phyloP scores from a whole-genome alignment of 2,888 invertebrate genomes.

The Lasius fuliginosus region DNA sequence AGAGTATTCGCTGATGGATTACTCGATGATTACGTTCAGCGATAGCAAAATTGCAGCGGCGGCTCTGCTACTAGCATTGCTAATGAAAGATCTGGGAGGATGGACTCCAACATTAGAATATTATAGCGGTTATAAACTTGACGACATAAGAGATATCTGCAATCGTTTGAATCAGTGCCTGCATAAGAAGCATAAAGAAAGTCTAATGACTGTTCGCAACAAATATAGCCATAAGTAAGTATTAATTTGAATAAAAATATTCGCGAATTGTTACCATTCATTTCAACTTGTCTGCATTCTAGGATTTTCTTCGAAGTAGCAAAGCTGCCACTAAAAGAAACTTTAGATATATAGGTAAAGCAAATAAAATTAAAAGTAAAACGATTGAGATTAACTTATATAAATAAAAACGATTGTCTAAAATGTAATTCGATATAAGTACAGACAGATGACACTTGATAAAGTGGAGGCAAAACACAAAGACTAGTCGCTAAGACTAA shows the following conservation, averaged over 20 bases:
- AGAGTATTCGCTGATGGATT: slow-evolving; percentile 97
- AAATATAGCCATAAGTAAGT: slow-evolving; percentile 97
- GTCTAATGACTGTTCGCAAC: slow-evolving; percentile 94
- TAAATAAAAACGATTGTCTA: slow-evolving; percentile 41
- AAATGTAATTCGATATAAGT: slow-evolving; percentile 41
- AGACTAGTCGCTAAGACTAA: slow-evolving; percentile 49
- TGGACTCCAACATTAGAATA: slow-evolving; percentile 93
- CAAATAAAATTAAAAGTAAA: slow-evolving; percentile 65
- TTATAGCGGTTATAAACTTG: slow-evolving; percentile 93
- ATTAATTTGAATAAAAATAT: slow-evolving; percentile 9
- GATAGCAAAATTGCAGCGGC: slow-evolving; percentile 98
- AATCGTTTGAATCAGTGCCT: slow-evolving; percentile 92
- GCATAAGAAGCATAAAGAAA: slow-evolving; percentile 92
- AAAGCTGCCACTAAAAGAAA: slow-evolving; percentile 90
- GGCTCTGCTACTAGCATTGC: slow-evolving; percentile 94
- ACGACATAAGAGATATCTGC: slow-evolving; percentile 92
- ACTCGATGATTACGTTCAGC: slow-evolving; percentile 91
- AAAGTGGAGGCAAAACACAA: not conserved
- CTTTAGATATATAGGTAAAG: slow-evolving; percentile 80
- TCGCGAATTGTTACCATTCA: slow-evolving; percentile 22
- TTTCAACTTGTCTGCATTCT: slow-evolving; percentile 78
- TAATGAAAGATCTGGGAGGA: slow-evolving; percentile 92
- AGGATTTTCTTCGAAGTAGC: slow-evolving; percentile 97
- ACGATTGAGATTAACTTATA: slow-evolving; percentile 61
- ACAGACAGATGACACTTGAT: not conserved